Evolutionary conservation across 2,113 vertebrate genomes (phyloP), one percentile per base, ranked within the genome.

Genomic region (Etia nguti): DNA sequence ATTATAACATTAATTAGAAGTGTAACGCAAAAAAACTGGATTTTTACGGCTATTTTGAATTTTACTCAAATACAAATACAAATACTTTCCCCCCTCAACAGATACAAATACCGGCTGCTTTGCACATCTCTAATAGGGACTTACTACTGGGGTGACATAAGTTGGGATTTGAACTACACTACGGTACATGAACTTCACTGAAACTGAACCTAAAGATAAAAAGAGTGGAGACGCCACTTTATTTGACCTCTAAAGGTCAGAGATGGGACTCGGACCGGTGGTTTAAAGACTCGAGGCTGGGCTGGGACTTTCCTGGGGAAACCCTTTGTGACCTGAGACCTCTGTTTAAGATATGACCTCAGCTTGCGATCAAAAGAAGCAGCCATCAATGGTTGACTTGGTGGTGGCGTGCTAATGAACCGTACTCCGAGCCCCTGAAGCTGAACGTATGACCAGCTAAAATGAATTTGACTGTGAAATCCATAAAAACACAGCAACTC

Each of bases 251-350:
- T 29, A 48, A 75, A 75, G 9, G 15, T 46, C 43, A 11, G 10
- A 48, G 41, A 3, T 48, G 38, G 8, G 41, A 75, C 41, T 48
- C 10, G 15, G 15, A 75, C n/a, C 8, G 3, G 12, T 8, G 1
- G 1, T 73, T 43, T 46, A n/a, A 73, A 41, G 62, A 24, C 36
- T 70, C 3, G 11, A 70, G 34, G 34, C 41, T 13, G 12, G 41
- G 11, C 34, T 65, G 60, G 60, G 8, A 10, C 10, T 41, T 41
- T 31, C 31, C 3, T 0, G 29, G 0, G 0, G 16, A 62, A 60
- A 34, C 59, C 29, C 59, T 0, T 11, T 62, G 29, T 4, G 29
- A 34, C 29, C 29, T 20, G 29, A 60, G 57, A 29, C 55, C 54
- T 24, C 54, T 0, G n/a, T 55, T 4, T 57, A 15, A 59, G 56